Conservation (phyloP, 2,113 vertebrate genomes). For the Pholis gunnellus region DNA sequence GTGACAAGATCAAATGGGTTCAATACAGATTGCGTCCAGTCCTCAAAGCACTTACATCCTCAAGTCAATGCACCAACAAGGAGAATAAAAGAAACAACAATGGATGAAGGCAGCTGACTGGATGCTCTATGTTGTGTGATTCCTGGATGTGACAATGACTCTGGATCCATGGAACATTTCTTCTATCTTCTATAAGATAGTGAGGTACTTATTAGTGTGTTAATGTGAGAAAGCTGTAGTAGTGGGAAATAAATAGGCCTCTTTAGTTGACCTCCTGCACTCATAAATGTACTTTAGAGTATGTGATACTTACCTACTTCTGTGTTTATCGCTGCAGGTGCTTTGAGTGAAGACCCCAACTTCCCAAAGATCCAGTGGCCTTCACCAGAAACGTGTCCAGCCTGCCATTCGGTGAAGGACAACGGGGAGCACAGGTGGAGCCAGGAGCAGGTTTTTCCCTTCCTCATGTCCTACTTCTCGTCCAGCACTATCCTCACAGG, state of each 20-base stretch:
- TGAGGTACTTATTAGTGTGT: constrained; percentile 1
- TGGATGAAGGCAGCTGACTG: constrained; percentile 36
- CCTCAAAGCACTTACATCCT: constrained; percentile 69
- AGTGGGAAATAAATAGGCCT: background rate
- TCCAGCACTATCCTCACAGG: constrained; percentile 76
- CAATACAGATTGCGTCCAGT: constrained; percentile 76
- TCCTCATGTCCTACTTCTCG: constrained; percentile 88
- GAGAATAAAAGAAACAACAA: constrained; percentile 62
- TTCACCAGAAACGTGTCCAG: constrained; percentile 82
- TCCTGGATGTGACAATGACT: constrained; percentile 22
- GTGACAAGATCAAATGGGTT: constrained; percentile 81
- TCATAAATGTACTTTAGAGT: background rate
- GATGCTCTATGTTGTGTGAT: constrained; percentile 11
- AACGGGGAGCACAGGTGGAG: constrained; percentile 85
- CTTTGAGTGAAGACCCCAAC: constrained; percentile 89
- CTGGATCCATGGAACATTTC: background rate
- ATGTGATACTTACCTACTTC: background rate
- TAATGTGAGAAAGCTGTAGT: background rate
- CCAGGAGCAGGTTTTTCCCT: constrained; percentile 74
- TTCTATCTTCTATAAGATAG: background rate
- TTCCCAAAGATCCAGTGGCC: constrained; percentile 98
- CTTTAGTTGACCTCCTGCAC: background rate
- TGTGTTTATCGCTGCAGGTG: constrained; percentile 78
- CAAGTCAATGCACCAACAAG: constrained; percentile 47
- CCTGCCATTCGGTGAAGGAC: constrained; percentile 84